These are phyloP conservation scores for Nycticryphes semicollaris DNA, from an alignment of 2,113 vertebrate genomes.

Conservation along the genomic window DNA sequence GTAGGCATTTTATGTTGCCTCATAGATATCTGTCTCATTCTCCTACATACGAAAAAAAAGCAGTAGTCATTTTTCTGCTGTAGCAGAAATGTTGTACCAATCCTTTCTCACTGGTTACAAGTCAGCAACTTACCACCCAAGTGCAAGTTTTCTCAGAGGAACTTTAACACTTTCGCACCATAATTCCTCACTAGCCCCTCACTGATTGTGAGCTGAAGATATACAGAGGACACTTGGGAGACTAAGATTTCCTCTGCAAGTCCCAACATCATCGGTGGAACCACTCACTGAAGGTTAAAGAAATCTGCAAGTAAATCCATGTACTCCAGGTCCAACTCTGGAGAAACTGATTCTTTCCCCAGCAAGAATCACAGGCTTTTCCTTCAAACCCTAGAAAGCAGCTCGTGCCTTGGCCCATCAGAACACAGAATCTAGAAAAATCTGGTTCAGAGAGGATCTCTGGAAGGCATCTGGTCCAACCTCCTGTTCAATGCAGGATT, in stretches of 20 bases:
- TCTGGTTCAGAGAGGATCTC: neutral
- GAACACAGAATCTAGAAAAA: neutral
- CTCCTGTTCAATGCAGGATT: neutral
- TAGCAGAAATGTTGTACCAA: neutral
- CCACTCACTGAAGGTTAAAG: neutral
- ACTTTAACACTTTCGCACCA: neutral
- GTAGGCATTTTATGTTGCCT: neutral
- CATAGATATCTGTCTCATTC: neutral
- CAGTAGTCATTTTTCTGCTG: neutral
- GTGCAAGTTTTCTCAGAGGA: neutral
- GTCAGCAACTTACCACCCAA: neutral
- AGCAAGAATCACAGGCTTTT: neutral
- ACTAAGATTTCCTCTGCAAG: neutral
- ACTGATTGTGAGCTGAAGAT: neutral
- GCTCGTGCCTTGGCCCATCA: neutral
- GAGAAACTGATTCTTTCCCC: neutral
- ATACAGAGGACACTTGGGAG: neutral
- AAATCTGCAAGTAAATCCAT: neutral
- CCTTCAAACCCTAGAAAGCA: neutral
- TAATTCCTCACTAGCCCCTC: neutral
- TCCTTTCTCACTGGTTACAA: neutral
- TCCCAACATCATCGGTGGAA: neutral
- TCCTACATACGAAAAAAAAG: neutral
- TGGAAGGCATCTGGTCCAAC: neutral
- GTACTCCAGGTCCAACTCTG: neutral